Base-by-base conservation (phyloP, 2,113 vertebrate genomes). In the Grammomys dolichurus region DNA sequence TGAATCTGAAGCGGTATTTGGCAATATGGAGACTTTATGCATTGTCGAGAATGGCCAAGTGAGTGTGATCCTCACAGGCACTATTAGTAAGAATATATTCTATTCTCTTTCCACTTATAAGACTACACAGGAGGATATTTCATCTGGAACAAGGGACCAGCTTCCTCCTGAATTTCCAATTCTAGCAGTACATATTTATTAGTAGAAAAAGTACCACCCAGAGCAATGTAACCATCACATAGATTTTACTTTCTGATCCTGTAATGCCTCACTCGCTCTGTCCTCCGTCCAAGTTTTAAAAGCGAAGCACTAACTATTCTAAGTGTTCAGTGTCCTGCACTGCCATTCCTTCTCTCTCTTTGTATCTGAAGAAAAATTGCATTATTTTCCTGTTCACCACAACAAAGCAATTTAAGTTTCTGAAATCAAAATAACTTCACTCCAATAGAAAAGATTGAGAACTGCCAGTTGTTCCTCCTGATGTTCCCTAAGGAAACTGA, bases 151-250 rank as follows among this genome's bases (percentile, higher is more conserved):
- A 67, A 46, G 33, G 48, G 28, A 72, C 20, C 72, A 80, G 7
- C 4, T 73, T 92, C 46, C 24, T 54, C 20, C 14, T 81, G 17
- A 19, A 93, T 87, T 91, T 93, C 72, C 58, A 91, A 81, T 70
- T 81, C 84, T 20, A 95, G 60, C 51, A 94, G 36, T 20, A 86
- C 77, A 86, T 54, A 80, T 84, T 96, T 48, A 88, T 40, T 69
- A 91, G 36, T 48, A 65, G 51, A 58, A n/a, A 84, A 94, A 46
- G 51, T 9, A 40, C 28, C 77, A 81, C 84, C 65, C 46, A 69
- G 22, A 80, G 40, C 63, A 89, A 95, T 86, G 85, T 76, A 86
- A 95, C 89, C 60, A 93, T 88, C 51, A 93, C 10, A 93, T 82
- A 90, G 65, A 33, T 33, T 67, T 67, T 67, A 31, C 65, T 67